Evolutionary conservation across 2,888 invertebrate genomes (phyloP), one percentile per base, ranked within the genome.

Genomic region (Venustoraphidia nigricollis): DNA sequence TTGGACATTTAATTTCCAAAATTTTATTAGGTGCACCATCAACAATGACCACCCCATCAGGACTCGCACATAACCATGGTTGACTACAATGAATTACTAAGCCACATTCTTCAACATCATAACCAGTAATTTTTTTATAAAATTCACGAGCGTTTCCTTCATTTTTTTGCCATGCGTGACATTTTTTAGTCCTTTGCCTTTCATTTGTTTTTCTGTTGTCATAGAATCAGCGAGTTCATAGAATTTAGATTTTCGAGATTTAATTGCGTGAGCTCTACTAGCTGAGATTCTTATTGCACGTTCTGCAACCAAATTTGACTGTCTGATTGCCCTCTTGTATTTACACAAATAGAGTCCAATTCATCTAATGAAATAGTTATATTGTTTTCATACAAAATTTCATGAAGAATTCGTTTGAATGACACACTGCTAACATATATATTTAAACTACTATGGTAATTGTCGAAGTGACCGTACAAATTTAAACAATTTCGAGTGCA

Each of bases 31-130:
- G 43, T 43, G 3, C 10, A 43, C 43, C 9, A 43, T 43, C 43
- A 2, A 34, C 43, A 43, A 43, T 34, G 34, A 43, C 43, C 10
- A 43, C 13, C 9, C 43, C 43, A 43, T 43, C 27, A 43, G 43
- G 43, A 34, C 43, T 43, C 34, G 43, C 43, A 43, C 43, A 43
- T 35, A 43, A 43, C 43, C 35, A 43, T 43, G 43, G 43, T 43
- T 43, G 43, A 43, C 34, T 34, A 43, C 34, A 17, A 34, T 43
- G 43, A 43, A 43, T 43, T 2, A 43, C 43, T n/a, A 43, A 9
- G 35, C 43, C 43, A 34, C 43, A 43, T 35, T 43, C 34, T 35
- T 8, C 40, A 11, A 11, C 11, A 9, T 40, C 40, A 40, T 40
- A 43, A 34, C 27, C 41, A 41, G 41, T 41, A 13, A 41, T 9